Base-by-base conservation (phyloP, 2,113 vertebrate species). In the Pseudorectes ferrugineus region DNA sequence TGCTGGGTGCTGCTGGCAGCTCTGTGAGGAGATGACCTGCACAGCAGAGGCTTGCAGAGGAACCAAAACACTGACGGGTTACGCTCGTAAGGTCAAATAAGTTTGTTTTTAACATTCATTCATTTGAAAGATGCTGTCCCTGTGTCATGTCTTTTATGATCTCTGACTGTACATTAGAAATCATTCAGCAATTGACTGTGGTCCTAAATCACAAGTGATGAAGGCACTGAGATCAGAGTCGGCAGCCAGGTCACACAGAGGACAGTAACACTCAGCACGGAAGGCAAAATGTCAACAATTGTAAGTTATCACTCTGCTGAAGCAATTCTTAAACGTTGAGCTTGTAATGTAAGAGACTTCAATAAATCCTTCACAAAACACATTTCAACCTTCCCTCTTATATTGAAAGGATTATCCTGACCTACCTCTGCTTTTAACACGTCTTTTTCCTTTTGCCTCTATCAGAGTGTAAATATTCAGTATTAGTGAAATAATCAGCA, bases 51-150 rank as follows among this genome's bases (percentile, higher is more conserved):
- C 5, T 10, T 19, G 5, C 55, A n/a, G 6, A 52, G 58, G 4
- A n/a, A 20, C 55, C 31, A 25, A 0, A 26, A 7, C 12, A 7
- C 67, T 10, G 6, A 14, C 5, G 1, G 12, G 4, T 7, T 28
- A 6, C 2, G 3, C 31, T 35, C 20, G 9, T 1, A 18, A n/a
- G 8, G 48, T 2, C 71, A 77, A n/a, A 4, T 8, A 2, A n/a
- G 8, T 17, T 6, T 68, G 38, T 0, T 9, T 11, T 42, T 5
- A n/a, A 12, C 38, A 16, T 3, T 9, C 19, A 5, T 14, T 3
- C 8, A 33, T 31, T 7, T n/a, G 62, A 40, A 62, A 61, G 35
- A 10, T 59, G 43, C 35, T 74, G 28, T 22, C 59, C 14, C 58
- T 14, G 6, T 74, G n/a, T 9, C 43, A 15, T 7, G 1, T 14